A percentile compares a stretch with the other conserved stretches of the same genome.
phyloP scores from a whole-genome alignment of 1,140 invertebrate species.

The Panonychus citri region DNA sequence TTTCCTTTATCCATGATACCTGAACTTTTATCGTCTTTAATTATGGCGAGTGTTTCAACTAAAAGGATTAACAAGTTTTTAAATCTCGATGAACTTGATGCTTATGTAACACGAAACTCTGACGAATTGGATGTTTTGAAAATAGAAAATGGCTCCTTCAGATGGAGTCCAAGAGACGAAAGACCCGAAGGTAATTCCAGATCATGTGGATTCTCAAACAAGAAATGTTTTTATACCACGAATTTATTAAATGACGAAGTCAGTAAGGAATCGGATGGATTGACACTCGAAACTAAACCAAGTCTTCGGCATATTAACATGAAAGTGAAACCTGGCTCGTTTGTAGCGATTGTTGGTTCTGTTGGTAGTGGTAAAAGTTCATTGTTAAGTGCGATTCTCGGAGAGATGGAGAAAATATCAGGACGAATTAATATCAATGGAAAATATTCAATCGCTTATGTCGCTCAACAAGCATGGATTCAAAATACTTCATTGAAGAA shows the following conservation, averaged over 20 bases:
- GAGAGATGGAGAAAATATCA: slow-evolving; percentile 21
- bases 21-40: slow-evolving; percentile 1
- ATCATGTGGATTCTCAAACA: not conserved
- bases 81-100: slow-evolving; percentile 39
- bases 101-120: slow-evolving; percentile 3
- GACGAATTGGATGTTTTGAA: not conserved
- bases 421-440: slow-evolving; percentile 17
- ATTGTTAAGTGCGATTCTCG: slow-evolving; percentile 26
- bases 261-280: not conserved
- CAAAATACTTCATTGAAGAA: slow-evolving; percentile 28
- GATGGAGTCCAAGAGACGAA: not conserved
- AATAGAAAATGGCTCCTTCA: not conserved
- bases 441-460: slow-evolving; percentile 22
- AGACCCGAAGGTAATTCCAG: not conserved
- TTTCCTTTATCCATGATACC: slow-evolving; percentile 39
- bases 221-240: too few species aligned
- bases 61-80: slow-evolving; percentile 70
- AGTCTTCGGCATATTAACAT: slow-evolving; percentile 13
- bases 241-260: not conserved
- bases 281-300: not conserved
- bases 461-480: slow-evolving; percentile 35
- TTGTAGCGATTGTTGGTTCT: slow-evolving; percentile 28
- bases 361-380: slow-evolving; percentile 29
- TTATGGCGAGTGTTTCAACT: slow-evolving; percentile 19
- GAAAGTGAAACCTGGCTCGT: slow-evolving; percentile 11